Evolutionary conservation across 2,888 invertebrate species (phyloP).

Genomic region (Cordylochernes scorpioides): DNA sequence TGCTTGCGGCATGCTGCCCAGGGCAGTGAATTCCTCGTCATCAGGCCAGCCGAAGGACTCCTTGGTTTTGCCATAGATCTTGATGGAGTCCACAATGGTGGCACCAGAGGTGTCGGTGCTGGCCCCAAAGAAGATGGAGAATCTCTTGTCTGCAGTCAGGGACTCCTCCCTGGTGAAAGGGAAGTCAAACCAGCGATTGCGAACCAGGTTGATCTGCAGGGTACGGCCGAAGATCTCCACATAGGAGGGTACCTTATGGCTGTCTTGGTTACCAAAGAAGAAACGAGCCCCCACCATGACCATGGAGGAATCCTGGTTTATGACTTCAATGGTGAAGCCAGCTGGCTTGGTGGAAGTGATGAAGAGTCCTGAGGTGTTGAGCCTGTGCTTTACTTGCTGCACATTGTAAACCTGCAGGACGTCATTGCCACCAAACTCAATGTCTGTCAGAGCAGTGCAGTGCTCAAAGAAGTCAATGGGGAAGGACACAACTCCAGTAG

Average conservation of each 20-base stretch:
- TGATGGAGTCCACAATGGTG: conserved; percentile 75
- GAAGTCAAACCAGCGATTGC: conserved; percentile 80
- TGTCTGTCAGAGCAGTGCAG: conserved; percentile 63
- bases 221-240: conserved; percentile 48
- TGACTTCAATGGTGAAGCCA: conserved; percentile 64
- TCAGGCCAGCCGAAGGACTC: conserved; percentile 92
- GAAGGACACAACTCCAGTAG: conserved; percentile 37
- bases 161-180: conserved; percentile 81
- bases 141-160: conserved; percentile 60
- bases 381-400: conserved; percentile 66
- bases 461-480: conserved; percentile 93
- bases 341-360: conserved; percentile 69
- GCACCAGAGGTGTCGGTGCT: conserved; percentile 38
- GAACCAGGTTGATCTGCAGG: conserved; percentile 36
- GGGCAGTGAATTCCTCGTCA: conserved; percentile 46
- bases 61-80: conserved; percentile 76
- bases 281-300: conserved; percentile 73
- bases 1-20: too few species aligned
- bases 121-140: conserved; percentile 19
- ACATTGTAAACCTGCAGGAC: conserved; percentile 76
- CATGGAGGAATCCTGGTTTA: conserved; percentile 55
- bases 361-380: conserved; percentile 60
- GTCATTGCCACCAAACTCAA: conserved; percentile 85
- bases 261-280: conserved; percentile 53
- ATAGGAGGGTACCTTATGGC: conserved; percentile 44